Evolutionary conservation across 2,113 vertebrate species (phyloP).

Genomic region (Cercocebus atys): DNA sequence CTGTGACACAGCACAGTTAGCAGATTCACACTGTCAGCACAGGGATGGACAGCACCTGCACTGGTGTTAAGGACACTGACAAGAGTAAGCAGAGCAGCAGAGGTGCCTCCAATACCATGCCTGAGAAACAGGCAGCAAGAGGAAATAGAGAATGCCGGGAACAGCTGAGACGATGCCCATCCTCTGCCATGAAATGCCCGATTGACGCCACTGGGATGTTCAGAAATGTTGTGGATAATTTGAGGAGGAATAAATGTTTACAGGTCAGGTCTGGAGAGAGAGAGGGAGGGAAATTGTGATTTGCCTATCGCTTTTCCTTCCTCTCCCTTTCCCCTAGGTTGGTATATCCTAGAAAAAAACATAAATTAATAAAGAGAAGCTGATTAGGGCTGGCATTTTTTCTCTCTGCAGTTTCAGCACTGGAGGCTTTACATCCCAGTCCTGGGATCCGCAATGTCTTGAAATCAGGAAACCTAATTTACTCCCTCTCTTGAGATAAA

Average conservation of each 20-base stretch:
- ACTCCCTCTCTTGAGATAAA: background rate
- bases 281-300: background rate
- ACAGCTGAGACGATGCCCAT: background rate
- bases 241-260: background rate
- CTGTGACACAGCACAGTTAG: background rate
- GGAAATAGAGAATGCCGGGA: rapidly evolving
- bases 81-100: background rate
- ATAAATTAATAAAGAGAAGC: background rate
- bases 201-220: background rate
- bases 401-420: background rate
- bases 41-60: background rate
- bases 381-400: background rate
- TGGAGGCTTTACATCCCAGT: background rate
- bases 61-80: too few relatives aligned
- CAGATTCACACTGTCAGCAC: background rate
- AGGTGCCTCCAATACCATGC: too few relatives aligned
- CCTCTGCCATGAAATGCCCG: background rate
- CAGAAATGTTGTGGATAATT: background rate
- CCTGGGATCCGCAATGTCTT: background rate
- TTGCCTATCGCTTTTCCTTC: background rate
- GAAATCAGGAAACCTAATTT: background rate
- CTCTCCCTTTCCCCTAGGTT: background rate
- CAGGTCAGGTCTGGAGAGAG: background rate
- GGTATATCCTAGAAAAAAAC: conserved; percentile 5
- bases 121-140: background rate